Base-by-base conservation (phyloP, 1,140 invertebrate species). In the Sinonovacula constricta region DNA sequence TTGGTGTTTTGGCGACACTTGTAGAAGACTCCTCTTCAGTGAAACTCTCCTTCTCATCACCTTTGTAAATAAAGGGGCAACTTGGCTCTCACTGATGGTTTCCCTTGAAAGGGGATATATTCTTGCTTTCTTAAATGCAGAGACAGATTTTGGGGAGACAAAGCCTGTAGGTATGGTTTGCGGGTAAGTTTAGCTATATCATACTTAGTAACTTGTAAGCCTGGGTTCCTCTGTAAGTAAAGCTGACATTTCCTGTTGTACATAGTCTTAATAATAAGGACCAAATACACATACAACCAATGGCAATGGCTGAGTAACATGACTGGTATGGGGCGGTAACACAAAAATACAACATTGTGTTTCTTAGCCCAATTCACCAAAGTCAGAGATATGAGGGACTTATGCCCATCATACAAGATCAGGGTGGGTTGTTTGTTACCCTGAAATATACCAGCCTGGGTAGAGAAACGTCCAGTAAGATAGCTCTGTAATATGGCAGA, bases 401-500 rank as follows among this genome's bases (percentile, higher is more conserved):
- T 77, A 79, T 91, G 91, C 78, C 92, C 92, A 79, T 92, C 91
- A 36, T 90, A 80, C 7, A 92, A 62, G 15, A 92, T 70, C 15
- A 92, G 83, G 22, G 80, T 81, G n/a, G n/a, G n/a, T n/a, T n/a
- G n/a, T 75, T 77, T 68, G 15, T 3, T 87, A 79, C 51, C 80
- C 56, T 36, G 81, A 80, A 24, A 81, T 75, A 86, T 89, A 63
- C 22, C 45, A 0, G 39, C 51, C 69, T 79, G 26, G 26, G 86
- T 85, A 0, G 87, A 24, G 67, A 93, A 92, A 83, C 92, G 83
- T 60, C 89, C 36, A 7, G 54, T 75, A 81, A 93, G 82, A 36
- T 92, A 91, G 86, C 91, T 85, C 33, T 91, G 49, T 87, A 92
- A 93, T 75, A 89, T 74, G 18, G 81, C 67, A n/a, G 69, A 79